Conservation (phyloP, 2,888 invertebrate genomes). For the Dicyrtomina minuta region DNA sequence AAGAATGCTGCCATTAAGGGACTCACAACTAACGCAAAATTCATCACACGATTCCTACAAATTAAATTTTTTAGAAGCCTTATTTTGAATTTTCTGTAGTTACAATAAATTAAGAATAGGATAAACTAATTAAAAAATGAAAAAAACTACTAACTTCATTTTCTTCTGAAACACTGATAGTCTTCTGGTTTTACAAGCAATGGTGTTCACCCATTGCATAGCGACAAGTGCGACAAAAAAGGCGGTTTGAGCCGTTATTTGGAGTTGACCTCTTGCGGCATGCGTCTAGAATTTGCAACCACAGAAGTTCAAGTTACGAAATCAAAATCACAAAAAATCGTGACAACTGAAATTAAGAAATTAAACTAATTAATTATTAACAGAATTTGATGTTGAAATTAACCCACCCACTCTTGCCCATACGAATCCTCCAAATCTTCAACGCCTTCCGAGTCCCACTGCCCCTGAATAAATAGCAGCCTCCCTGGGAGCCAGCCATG, state of each 20-base stretch:
- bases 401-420: constrained; percentile 57
- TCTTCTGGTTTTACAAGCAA: constrained; percentile 41
- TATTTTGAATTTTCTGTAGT: too few species aligned
- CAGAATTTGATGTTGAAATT: too few species aligned
- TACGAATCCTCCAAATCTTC: constrained; percentile 61
- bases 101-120: too few species aligned
- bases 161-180: constrained; percentile 36
- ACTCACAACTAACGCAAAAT: constrained; percentile 32
- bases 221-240: constrained; percentile 45
- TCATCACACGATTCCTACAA: constrained; percentile 40
- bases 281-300: too few species aligned
- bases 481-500: constrained; percentile 60
- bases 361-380: too few species aligned
- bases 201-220: constrained; percentile 41
- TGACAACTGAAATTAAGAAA: neutral
- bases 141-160: constrained; percentile 32
- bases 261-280: constrained; percentile 31
- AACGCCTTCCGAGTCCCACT: constrained; percentile 60
- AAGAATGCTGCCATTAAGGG: constrained; percentile 35
- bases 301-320: too few species aligned
- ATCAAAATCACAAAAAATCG: neutral
- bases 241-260: constrained; percentile 38
- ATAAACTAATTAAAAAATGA: too few species aligned
- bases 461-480: constrained; percentile 58
- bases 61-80: neutral